These are phyloP conservation scores for Dryadula phaetusa DNA, from an alignment of 2,888 invertebrate species.

Conservation along the genomic window DNA sequence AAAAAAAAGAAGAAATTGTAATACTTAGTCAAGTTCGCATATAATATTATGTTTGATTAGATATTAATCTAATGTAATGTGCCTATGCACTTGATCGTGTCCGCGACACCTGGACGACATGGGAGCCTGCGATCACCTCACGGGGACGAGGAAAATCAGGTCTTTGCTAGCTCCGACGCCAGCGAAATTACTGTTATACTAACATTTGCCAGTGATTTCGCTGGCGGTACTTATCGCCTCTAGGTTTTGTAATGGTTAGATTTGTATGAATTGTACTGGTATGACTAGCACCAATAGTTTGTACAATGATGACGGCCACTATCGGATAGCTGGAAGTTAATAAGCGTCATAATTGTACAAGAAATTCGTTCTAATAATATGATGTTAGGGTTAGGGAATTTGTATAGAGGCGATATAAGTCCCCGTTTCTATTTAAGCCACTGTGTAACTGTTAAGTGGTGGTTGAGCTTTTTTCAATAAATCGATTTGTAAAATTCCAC, in stretches of 20 bases:
- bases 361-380: conserved; percentile 19
- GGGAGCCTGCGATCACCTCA: conserved; percentile 55
- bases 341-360: conserved; percentile 21
- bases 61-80: conserved; percentile 78
- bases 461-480: conserved; percentile 66
- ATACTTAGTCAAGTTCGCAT: conserved; percentile 72
- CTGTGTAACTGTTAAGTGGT: conserved; percentile 62
- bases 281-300: conserved; percentile 9
- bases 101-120: conserved; percentile 42
- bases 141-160: conserved; percentile 58
- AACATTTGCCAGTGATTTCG: conserved; percentile 30
- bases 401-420: conserved; percentile 39
- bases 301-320: conserved; percentile 2
- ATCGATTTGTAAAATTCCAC: conserved; percentile 61
- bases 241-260: conserved; percentile 31
- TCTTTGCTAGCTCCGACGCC: conserved; percentile 57
- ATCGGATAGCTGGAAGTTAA: conserved; percentile 4
- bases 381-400: conserved; percentile 21
- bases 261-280: conserved; percentile 26
- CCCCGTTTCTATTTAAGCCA: conserved; percentile 57
- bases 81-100: conserved; percentile 74
- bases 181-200: conserved; percentile 50
- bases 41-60: conserved; percentile 81
- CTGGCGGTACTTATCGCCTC: conserved; percentile 35
- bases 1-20: conserved; percentile 69